Evolutionary conservation across 2,113 vertebrate genomes (phyloP).

Genomic region (Otis tarda): DNA sequence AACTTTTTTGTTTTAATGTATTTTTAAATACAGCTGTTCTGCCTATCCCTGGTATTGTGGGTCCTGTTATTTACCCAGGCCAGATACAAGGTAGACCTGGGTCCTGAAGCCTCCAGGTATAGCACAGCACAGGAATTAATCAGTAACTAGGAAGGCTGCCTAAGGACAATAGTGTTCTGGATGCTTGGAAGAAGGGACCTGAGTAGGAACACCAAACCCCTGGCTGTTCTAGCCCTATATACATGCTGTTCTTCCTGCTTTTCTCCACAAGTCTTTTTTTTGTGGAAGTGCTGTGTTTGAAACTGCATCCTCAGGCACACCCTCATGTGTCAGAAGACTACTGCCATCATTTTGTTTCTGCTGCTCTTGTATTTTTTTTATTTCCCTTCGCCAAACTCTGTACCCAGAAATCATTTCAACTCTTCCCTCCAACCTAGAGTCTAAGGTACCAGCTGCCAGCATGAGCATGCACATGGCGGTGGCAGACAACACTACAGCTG

Average conservation of each 20-base stretch:
- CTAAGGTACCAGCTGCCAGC: background rate
- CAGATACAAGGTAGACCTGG: background rate
- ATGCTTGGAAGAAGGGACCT: background rate
- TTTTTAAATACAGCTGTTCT: background rate
- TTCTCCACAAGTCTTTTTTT: background rate
- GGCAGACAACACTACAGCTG: background rate
- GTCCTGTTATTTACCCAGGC: background rate
- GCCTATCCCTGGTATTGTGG: background rate
- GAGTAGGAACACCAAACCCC: background rate
- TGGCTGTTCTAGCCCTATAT: background rate
- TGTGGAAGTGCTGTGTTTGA: background rate
- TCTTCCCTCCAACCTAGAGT: background rate
- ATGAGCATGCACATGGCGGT: background rate
- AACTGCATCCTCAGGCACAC: background rate
- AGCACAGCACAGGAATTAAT: background rate
- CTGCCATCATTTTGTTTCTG: background rate
- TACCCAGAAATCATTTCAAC: background rate
- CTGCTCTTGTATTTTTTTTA: background rate
- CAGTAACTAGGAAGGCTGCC: background rate
- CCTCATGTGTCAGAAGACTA: background rate
- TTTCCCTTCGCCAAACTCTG: background rate
- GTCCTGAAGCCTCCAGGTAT: background rate
- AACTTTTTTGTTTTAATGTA: background rate
- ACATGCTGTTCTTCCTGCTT: background rate
- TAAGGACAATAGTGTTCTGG: background rate